A percentile compares a stretch with the other conserved stretches of the same genome.
phyloP scores from a whole-genome alignment of 2,888 invertebrate species.

The Drosophila mulleri region DNA sequence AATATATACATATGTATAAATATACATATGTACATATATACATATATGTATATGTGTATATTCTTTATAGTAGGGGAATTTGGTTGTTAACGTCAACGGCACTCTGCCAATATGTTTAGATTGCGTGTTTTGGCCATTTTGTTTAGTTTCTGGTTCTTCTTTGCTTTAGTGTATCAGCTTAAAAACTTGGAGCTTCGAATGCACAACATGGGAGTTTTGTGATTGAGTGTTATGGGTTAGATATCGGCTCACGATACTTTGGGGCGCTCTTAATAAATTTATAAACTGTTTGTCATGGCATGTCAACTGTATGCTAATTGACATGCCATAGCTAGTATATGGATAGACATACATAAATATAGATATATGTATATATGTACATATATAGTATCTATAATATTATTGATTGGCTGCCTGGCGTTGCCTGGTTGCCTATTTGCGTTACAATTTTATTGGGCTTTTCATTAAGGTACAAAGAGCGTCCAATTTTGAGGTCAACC shows the following conservation, averaged over 20 bases:
- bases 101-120: constrained; percentile 49
- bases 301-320: constrained; percentile 55
- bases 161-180: constrained; percentile 44
- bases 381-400: constrained; percentile 16
- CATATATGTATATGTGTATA: background rate
- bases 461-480: background rate
- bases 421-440: constrained; percentile 49
- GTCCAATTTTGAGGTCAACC: constrained; percentile 35
- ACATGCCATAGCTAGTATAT: constrained; percentile 21
- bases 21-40: background rate
- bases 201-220: constrained; percentile 5
- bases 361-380: background rate
- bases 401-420: constrained; percentile 59
- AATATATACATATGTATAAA: too few species aligned
- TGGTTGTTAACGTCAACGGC: constrained; percentile 64
- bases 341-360: background rate
- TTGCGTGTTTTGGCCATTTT: constrained; percentile 67
- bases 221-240: constrained; percentile 44
- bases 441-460: constrained; percentile 20
- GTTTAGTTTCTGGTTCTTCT: constrained; percentile 26
- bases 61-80: constrained; percentile 7
- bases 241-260: constrained; percentile 24
- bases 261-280: constrained; percentile 45
- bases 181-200: background rate
- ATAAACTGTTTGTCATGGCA: constrained; percentile 44